A percentile compares a stretch with the other conserved stretches of the same genome.
Conservation (phyloP, 2,113 vertebrate genomes). For the Apus apus region DNA sequence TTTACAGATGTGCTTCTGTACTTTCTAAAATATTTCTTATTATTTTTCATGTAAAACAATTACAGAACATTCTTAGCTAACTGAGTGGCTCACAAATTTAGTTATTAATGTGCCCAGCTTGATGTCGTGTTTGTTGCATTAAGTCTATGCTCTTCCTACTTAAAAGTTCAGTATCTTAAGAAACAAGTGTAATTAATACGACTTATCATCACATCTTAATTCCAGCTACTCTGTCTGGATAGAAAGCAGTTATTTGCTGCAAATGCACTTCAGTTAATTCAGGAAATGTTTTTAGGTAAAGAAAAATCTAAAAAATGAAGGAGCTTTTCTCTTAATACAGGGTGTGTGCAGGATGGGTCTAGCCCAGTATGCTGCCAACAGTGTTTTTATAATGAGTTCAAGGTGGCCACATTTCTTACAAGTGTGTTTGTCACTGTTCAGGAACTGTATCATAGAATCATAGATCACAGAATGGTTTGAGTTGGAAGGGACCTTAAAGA, state of each 20-base stretch:
- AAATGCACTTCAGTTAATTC: not conserved
- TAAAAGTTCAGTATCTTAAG: not conserved
- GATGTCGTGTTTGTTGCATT: not conserved
- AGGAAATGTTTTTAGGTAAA: not conserved
- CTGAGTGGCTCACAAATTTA: rapidly evolving
- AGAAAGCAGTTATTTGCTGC: not conserved
- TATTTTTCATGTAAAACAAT: not conserved
- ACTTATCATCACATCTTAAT: not conserved
- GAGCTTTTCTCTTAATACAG: not conserved
- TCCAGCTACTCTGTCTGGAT: not conserved
- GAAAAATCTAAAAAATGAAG: not conserved
- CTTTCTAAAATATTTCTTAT: not conserved
- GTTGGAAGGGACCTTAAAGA: no score
- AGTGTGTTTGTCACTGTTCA: not conserved
- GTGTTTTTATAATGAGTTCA: not conserved
- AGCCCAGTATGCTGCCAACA: rapidly evolving
- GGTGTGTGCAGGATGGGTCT: not conserved
- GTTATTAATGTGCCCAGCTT: not conserved
- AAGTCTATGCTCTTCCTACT: not conserved
- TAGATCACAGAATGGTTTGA: no score
- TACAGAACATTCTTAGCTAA: not conserved
- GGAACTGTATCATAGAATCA: not conserved
- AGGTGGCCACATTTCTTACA: not conserved
- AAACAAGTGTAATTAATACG: not conserved
- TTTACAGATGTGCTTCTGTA: not conserved